Base-by-base conservation (phyloP, 2,888 invertebrate genomes). In the Parascotia fuliginaria region DNA sequence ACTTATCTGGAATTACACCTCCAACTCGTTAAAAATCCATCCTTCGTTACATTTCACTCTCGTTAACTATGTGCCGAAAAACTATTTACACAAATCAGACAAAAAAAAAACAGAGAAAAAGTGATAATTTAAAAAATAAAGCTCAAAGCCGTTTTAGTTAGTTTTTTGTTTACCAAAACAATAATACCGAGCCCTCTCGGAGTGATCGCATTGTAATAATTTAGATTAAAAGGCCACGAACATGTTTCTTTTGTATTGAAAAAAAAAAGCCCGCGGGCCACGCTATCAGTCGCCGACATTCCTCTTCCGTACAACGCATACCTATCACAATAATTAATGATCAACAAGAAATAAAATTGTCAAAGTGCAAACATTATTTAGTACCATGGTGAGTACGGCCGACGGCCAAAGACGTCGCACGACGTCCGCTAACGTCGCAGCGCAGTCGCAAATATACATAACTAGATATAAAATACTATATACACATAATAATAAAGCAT, bases 391-490 rank as follows among this genome's bases (percentile, higher is more conserved):
- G 63, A 60, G 57, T 52, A 58, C 65, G 51, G 64, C 36, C 27
- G 31, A 36, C 44, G 32, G 39, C 48, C 6, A 29, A 15, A 29
- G 34, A 16, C 34, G 34, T 34, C 6, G 13, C 33, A 42, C 42
- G 42, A 0, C 34, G n/a, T n/a, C n/a, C n/a, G n/a, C n/a, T n/a
- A n/a, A n/a, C 34, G 3, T n/a, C 13, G 15, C 60, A 60, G 59
- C 70, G 67, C 58, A 65, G 73, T 75, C 73, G 63, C 72, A 63
- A 70, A 71, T 73, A 74, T 69, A 73, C 65, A 74, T 66, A 51
- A 66, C 64, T 66, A 64, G 61, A 63, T 81, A 78, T 81, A 79
- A 80, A 83, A 79, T 81, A 82, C 79, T 84, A 86, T 85, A 79
- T 85, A 85, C 85, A 85, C 70, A 60, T 58, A 63, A 74, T 64